Evolutionary conservation across 2,797 vertebrate species (phyloP).

Genomic region (Glyptemys insculpta): DNA sequence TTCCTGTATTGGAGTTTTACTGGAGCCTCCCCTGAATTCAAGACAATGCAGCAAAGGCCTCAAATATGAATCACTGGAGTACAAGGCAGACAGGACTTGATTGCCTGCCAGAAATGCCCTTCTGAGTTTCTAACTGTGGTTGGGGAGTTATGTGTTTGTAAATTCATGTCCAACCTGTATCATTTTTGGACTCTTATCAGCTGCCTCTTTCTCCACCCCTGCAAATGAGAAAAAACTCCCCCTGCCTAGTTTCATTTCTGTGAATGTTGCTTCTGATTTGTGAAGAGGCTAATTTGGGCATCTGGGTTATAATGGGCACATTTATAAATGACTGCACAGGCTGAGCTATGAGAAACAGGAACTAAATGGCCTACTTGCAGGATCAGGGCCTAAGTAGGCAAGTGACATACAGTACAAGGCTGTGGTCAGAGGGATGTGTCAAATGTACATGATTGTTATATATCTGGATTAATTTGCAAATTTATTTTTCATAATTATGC

Average conservation of each 20-base stretch:
- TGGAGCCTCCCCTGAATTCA: conserved; percentile 58
- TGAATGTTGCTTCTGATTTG: not conserved
- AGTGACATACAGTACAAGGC: not conserved
- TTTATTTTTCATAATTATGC: not conserved
- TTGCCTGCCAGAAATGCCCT: not conserved
- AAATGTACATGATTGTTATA: not conserved
- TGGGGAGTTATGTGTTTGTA: not conserved
- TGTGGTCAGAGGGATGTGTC: not conserved
- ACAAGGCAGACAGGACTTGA: not conserved
- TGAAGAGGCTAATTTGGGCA: not conserved
- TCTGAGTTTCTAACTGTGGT: not conserved
- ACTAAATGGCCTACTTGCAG: not conserved
- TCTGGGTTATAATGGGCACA: not conserved
- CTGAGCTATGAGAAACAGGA: not conserved
- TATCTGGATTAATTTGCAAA: not conserved
- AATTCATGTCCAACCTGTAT: not conserved
- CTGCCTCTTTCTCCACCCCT: not conserved
- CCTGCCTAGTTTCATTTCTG: conserved; percentile 51
- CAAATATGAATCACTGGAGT: not conserved
- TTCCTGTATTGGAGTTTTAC: conserved; percentile 53
- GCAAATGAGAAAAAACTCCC: not conserved
- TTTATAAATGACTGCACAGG: not conserved
- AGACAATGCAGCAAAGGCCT: conserved; percentile 31
- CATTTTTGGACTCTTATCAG: not conserved
- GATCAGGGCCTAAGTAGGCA: not conserved